Evolutionary conservation across 2,888 invertebrate genomes (phyloP), one percentile per base, ranked within the genome.

Genomic region (Microctonus brassicae): DNA sequence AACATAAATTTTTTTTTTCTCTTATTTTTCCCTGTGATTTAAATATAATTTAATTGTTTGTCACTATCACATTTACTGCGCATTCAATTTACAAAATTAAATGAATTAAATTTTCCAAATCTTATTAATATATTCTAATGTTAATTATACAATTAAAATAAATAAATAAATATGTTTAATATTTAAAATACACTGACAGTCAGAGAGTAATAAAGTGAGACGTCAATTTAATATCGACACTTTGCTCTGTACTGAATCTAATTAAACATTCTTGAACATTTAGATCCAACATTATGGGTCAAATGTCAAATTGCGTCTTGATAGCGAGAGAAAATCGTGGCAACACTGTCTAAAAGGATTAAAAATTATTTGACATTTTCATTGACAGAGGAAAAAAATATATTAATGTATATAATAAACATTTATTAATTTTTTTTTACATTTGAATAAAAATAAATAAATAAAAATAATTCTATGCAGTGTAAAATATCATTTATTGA

Each of bases 291-390:
- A 79, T 78, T 78, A 72, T 63, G 75, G 85, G 84, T 86, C 85
- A 85, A 82, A 75, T 83, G 85, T 85, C 84, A 84, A 84, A 81
- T 78, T 79, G 74, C 73, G 77, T 77, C 82, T n/a, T 81, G 85
- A 86, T 85, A 86, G 79, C 77, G 68, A 2, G 13, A 11, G 22
- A 39, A 34, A 17, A 22, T 36, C n/a, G 20, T 13, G 17, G 55
- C 26, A 55, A 20, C 52, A 61, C 47, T 10, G 17, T 47, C 24
- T 42, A 33, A 58, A 34, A 24, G 52, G 17, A 29, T 29, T 7
- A 1, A 34, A n/a, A 11, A 39, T 13, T 53, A 22, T 34, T 17
- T 29, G 53, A 53, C 34, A n/a, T 22, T 20, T 39, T 24, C 39
- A 47, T 17, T 47, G 47, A 47, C 47, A 47, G 17, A 47, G 1